Base-by-base conservation (phyloP, 2,113 vertebrate genomes). In the mouse (Mus musculus) region DNA sequence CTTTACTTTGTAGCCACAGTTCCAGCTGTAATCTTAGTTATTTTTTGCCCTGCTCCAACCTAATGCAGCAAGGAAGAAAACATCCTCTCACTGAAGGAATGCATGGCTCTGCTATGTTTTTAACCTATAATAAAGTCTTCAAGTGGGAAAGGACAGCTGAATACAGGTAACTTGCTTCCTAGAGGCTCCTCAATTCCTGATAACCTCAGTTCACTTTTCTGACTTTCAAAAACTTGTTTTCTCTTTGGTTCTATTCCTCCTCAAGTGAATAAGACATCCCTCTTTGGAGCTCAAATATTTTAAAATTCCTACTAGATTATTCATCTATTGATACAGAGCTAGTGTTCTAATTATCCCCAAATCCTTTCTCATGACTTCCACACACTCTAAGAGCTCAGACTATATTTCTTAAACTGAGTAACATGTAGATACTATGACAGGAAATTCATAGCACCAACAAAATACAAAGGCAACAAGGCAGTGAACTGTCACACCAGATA, bases 321-420 rank as follows among this genome's bases (percentile, higher is more conserved):
- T 91, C 85, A 87, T 91, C 24, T 26, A 26, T 81, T 49, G 42
- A 75, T 61, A 14, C 33, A 92, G 82, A 81, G 12, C 88, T 71
- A 63, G 16, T 84, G 36, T 65, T 52, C 80, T 93, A 86, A 59
- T 28, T 24, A 5, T 85, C 63, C 71, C 91, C 46, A 89, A 39
- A 46, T 65, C 8, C 22, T 49, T 12, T 26, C 22, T 1, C 78
- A 56, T 56, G 19, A 17, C 67, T 89, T 86, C 17, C 28, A 17
- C 10, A 87, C 5, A 33, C 42, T 77, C n/a, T 33, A 81, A 59
- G 16, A 94, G 39, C 22, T 87, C 72, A 96, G 77, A 56, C 17
- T 28, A 24, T 59, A n/a, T 92, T 20, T 81, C 63, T 95, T 71
- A 91, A 95, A 46, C 71, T 59, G 63, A 94, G 22, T 89, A 88